These are phyloP conservation scores for Stichopus chloronotus DNA, from an alignment of 35 echinoderm and acorn worm genomes.

Conservation along the genomic window DNA sequence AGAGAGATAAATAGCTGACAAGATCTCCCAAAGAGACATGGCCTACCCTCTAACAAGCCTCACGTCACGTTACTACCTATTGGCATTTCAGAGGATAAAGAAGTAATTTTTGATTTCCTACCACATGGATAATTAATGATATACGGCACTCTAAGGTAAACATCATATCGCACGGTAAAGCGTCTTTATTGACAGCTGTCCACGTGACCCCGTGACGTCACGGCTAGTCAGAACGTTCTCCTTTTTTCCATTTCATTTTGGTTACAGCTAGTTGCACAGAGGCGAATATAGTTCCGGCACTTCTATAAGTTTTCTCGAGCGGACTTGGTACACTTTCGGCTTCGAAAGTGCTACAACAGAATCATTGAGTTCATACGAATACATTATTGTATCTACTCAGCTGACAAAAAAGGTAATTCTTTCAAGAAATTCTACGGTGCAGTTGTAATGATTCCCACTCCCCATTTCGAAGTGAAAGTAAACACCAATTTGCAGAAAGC, in stretches of 20 bases:
- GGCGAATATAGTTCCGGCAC: too few species aligned
- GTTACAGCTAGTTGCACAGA: too few species aligned
- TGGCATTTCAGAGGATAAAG: constrained; percentile 51
- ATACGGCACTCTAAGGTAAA: constrained; percentile 43
- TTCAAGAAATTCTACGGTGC: too few species aligned
- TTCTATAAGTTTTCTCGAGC: too few species aligned
- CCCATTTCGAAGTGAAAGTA: too few species aligned
- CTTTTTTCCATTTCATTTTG: neutral
- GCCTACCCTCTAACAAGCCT: constrained; percentile 34
- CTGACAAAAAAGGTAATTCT: too few species aligned
- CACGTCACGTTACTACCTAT: neutral
- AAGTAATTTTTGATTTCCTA: constrained; percentile 52
- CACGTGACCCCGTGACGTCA: constrained; percentile 45
- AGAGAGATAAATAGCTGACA: constrained; percentile 44
- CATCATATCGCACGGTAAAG: neutral
- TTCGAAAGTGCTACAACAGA: too few species aligned
- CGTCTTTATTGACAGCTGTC: constrained; percentile 23
- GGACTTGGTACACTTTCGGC: too few species aligned
- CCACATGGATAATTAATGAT: constrained; percentile 40
- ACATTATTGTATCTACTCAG: too few species aligned
- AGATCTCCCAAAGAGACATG: constrained; percentile 18
- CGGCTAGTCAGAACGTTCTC: neutral
- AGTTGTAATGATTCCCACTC: too few species aligned
- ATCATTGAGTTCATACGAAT: too few species aligned
- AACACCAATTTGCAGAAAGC: too few species aligned